Evolutionary conservation across 1,140 invertebrate species (phyloP).

Genomic region (Drosophila rufa): DNA sequence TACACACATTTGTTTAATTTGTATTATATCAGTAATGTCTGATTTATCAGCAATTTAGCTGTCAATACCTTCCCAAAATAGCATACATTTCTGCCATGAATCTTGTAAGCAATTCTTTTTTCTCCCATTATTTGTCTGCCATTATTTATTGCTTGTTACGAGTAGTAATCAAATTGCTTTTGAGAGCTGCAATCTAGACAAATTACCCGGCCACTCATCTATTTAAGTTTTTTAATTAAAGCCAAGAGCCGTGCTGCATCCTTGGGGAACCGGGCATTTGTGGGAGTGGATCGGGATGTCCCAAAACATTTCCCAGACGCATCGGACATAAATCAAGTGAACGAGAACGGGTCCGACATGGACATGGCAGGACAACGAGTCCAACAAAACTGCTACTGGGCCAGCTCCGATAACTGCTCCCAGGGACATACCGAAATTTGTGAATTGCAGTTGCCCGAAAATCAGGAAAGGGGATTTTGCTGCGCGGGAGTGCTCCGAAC

Average conservation of each 20-base stretch:
- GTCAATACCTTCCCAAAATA: too few species aligned
- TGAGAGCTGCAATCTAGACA: constrained; percentile 71
- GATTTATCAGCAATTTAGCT: not conserved
- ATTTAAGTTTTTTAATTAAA: constrained; percentile 80
- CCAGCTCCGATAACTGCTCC: constrained; percentile 43
- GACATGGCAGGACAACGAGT: constrained; percentile 61
- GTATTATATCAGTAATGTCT: too few species aligned
- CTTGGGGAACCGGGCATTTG: constrained; percentile 1
- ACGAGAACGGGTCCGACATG: constrained; percentile 50
- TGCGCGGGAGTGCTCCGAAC: not conserved
- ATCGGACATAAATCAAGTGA: constrained; percentile 74
- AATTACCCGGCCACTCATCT: constrained; percentile 66
- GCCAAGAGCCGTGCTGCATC: constrained; percentile 42
- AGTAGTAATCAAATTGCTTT: constrained; percentile 63
- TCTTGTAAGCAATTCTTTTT: not conserved
- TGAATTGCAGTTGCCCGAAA: constrained; percentile 50
- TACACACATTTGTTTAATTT: not conserved
- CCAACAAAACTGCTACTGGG: constrained; percentile 48
- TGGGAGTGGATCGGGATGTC: constrained; percentile 19
- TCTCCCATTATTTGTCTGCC: constrained; percentile 11
- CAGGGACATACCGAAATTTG: constrained; percentile 54
- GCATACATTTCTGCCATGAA: not conserved
- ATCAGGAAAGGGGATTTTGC: constrained; percentile 4
- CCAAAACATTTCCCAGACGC: constrained; percentile 51
- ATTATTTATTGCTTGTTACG: constrained; percentile 64